These are phyloP conservation scores for Clarias gariepinus DNA, from an alignment of 2,113 vertebrate species.

Conservation along the genomic window DNA sequence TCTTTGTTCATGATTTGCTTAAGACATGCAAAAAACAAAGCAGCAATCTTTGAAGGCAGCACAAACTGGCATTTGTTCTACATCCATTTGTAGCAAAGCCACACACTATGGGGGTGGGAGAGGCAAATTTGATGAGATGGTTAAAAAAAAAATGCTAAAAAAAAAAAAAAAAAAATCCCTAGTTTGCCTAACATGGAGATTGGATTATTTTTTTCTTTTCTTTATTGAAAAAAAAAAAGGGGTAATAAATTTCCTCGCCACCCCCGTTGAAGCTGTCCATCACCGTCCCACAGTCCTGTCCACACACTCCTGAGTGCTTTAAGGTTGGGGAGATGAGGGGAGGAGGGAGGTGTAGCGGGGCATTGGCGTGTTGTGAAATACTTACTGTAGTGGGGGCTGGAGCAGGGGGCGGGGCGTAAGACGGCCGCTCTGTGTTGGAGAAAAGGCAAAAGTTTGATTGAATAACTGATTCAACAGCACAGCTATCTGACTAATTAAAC, in stretches of 20 bases:
- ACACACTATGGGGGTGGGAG: slow-evolving; percentile 23
- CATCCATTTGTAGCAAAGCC: slow-evolving; percentile 50
- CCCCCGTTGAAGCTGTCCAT: slow-evolving; percentile 24
- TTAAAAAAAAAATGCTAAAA: slow-evolving; percentile 2
- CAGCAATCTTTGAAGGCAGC: slow-evolving; percentile 49
- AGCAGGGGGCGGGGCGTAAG: slow-evolving; percentile 94
- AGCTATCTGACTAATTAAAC: neutral
- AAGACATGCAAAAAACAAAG: slow-evolving; percentile 40
- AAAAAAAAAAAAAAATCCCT: neutral
- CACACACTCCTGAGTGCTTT: slow-evolving; percentile 31
- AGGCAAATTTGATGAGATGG: slow-evolving; percentile 46
- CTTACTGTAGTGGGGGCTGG: slow-evolving; percentile 97
- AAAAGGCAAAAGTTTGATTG: slow-evolving; percentile 13
- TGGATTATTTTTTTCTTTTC: too few relatives aligned
- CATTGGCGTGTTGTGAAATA: slow-evolving; percentile 58
- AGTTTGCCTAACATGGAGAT: slow-evolving; percentile 7
- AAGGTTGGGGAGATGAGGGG: slow-evolving; percentile 7
- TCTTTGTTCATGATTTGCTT: slow-evolving; percentile 78
- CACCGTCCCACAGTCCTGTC: slow-evolving; percentile 45
- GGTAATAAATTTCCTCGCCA: slow-evolving; percentile 25
- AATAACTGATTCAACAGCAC: slow-evolving; percentile 1
- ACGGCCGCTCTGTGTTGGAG: slow-evolving; percentile 87
- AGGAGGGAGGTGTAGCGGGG: neutral
- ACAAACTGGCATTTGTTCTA: slow-evolving; percentile 44
- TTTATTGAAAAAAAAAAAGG: too few relatives aligned